Evolutionary conservation across 2,888 invertebrate species (phyloP).

Genomic region (Folsomia manolachei): DNA sequence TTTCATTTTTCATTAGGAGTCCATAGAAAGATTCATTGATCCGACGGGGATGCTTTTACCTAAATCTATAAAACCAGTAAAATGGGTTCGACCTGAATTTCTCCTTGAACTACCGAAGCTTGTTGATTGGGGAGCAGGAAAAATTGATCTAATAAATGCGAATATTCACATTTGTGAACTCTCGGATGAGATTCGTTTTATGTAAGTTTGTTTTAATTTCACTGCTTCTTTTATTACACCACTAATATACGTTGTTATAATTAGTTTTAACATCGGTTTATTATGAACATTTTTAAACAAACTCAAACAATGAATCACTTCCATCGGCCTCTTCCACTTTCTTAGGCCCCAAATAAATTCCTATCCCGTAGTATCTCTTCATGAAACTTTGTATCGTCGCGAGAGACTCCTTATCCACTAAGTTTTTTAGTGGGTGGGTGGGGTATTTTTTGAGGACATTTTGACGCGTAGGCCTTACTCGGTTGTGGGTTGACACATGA

Average conservation of each 20-base stretch:
- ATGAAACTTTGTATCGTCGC: no score
- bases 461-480: no score
- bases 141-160: slow-evolving; percentile 31
- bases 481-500: no score
- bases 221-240: no score
- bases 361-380: background rate
- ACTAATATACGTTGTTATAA: no score
- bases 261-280: no score
- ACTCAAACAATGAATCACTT: background rate
- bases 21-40: slow-evolving; percentile 23
- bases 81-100: slow-evolving; percentile 36
- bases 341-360: background rate
- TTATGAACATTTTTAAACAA: no score
- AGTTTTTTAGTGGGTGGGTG: no score
- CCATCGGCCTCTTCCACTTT: background rate
- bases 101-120: slow-evolving; percentile 20
- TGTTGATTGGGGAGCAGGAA: slow-evolving; percentile 9
- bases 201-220: no score
- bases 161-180: slow-evolving; percentile 35
- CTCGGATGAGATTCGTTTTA: slow-evolving; percentile 27
- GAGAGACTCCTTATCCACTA: no score
- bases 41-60: slow-evolving; percentile 18
- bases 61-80: slow-evolving; percentile 14
- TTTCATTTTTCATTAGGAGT: slow-evolving; percentile 9
- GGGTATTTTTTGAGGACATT: no score